phyloP scores from a whole-genome alignment of 2,113 vertebrate genomes.

The Arenaria interpres region DNA sequence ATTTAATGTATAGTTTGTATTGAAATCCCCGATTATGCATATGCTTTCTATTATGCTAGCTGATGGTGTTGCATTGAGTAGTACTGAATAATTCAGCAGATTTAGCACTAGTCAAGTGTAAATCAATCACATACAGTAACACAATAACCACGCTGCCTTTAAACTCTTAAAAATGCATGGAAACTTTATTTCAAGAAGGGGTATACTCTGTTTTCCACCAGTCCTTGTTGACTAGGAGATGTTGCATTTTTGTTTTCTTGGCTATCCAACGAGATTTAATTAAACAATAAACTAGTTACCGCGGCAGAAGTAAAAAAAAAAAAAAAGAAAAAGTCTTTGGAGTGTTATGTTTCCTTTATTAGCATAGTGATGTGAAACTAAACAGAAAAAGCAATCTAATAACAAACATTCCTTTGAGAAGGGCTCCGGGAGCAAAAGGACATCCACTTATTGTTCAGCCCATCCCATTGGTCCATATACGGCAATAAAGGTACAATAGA shows the following conservation, averaged over 20 bases:
- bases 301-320: conserved; percentile 20
- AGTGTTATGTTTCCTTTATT: conserved; percentile 77
- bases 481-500: conserved; percentile 84
- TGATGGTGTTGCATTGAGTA: conserved; percentile 64
- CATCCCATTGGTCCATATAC: conserved; percentile 85
- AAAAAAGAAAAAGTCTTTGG: conserved; percentile 18
- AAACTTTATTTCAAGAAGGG: conserved; percentile 57
- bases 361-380: conserved; percentile 79
- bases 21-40: conserved; percentile 54
- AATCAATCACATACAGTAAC: conserved; percentile 76
- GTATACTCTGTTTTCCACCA: not conserved
- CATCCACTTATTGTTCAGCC: conserved; percentile 85
- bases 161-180: conserved; percentile 62
- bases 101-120: conserved; percentile 72
- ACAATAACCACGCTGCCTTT: conserved; percentile 67
- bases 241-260: conserved; percentile 48
- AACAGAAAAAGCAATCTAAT: conserved; percentile 83
- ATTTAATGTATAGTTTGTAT: conserved; percentile 65
- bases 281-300: conserved; percentile 64
- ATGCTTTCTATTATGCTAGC: conserved; percentile 70
- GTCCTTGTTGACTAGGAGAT: not conserved
- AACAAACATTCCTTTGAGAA: conserved; percentile 84
- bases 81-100: conserved; percentile 79
- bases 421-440: conserved; percentile 83
- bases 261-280: conserved; percentile 54